Evolutionary conservation across 2,888 invertebrate genomes (phyloP).

Genomic region (Agrochola lota): DNA sequence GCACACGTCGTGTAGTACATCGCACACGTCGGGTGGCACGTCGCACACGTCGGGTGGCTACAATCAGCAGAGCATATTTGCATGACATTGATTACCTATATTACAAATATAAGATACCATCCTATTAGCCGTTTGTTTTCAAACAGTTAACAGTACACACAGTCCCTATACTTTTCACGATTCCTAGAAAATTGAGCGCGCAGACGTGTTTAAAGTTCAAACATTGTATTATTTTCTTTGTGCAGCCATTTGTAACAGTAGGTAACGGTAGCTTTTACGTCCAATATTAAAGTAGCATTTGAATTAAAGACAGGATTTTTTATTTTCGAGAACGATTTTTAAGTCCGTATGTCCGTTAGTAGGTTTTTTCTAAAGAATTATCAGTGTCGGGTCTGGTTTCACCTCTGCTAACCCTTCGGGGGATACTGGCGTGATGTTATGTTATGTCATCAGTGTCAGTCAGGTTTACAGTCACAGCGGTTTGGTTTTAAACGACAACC

Average conservation of each 20-base stretch:
- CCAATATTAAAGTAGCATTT: neutral
- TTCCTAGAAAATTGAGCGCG: neutral
- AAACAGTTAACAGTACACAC: neutral
- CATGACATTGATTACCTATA: no score
- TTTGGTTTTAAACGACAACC: no score
- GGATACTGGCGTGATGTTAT: no score
- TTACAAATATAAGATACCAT: neutral
- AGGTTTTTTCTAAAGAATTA: no score
- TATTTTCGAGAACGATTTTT: neutral
- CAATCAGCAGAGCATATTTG: no score
- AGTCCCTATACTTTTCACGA: neutral
- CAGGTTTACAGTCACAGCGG: no score
- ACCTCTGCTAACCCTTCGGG: no score
- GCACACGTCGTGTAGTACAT: no score
- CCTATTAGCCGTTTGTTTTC: neutral
- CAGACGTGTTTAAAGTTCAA: neutral
- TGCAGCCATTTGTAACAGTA: neutral
- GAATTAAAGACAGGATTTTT: neutral
- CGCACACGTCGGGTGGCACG: no score
- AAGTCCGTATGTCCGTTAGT: neutral
- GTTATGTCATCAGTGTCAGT: no score
- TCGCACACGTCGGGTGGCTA: no score
- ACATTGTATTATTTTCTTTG: conserved; percentile 9
- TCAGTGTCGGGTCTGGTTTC: no score
- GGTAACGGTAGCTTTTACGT: neutral